Base-by-base conservation (phyloP, 2,113 vertebrate genomes). In the Notarius quadriscutis region DNA sequence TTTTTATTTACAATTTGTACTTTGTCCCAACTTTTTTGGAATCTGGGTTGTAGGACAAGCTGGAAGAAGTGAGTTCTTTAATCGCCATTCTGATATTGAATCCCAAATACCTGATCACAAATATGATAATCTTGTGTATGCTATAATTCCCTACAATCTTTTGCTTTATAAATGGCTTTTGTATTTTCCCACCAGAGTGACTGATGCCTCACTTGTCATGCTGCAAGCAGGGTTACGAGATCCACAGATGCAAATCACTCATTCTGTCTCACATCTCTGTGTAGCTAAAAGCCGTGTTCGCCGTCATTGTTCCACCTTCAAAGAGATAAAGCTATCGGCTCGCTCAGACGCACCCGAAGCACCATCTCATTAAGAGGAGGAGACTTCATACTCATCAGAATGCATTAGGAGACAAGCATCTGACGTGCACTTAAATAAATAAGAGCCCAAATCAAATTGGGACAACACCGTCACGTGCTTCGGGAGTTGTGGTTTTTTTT, bases 401-500 rank as follows among this genome's bases (percentile, higher is more conserved):
- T 83, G 84, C 87, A 91, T 91, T 89, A 91, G 87, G 69, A 89
- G 91, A 92, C 91, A 89, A 89, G 88, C 88, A 91, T 88, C 88
- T 91, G 87, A 89, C 81, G 81, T 84, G 58, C 60, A 62, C 63
- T 87, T 89, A 85, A 88, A 90, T 89, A 85, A 69, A 83, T 50
- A n/a, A 51, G 12, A 3, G 10, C 17, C 15, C 34, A 14, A 8
- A 71, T 79, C 51, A 22, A 81, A 71, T 79, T 80, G 67, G 88
- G 85, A 55, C 75, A 55, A 53, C 51, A 75, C 41, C 17, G 20
- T 9, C 48, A 79, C 55, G 75, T 6, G 3, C 25, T 15, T n/a
- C 17, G 48, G 86, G 86, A 85, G 79, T 57, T 27, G 34, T 41
- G 34, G 48, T 83, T 34, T 20, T 55, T 79, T 62, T 6, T n/a